phyloP scores from a whole-genome alignment of 2,797 vertebrate genomes.

The Numenius phaeopus region DNA sequence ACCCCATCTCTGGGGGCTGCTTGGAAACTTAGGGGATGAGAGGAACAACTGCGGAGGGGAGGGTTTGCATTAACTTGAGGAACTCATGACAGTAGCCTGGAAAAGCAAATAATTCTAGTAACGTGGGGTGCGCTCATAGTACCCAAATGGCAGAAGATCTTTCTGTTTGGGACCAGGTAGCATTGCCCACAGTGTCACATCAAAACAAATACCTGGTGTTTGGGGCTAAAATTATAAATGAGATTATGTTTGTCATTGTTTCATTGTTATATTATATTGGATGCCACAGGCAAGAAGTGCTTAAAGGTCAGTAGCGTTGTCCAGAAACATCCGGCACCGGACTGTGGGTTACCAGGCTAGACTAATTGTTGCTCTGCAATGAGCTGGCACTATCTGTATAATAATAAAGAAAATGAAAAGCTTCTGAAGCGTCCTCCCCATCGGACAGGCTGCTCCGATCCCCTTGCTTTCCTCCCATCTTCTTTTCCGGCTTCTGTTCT shows the following conservation, averaged over 20 bases:
- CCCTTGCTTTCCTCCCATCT: background rate
- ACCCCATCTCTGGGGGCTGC: background rate
- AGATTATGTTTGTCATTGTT: background rate
- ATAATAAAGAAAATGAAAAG: slow-evolving; percentile 47
- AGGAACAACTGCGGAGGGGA: background rate
- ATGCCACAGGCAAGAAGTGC: background rate
- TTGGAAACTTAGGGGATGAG: background rate
- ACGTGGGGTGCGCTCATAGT: accelerated
- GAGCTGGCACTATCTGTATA: slow-evolving; percentile 17
- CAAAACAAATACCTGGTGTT: background rate
- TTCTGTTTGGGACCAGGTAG: background rate
- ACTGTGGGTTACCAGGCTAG: background rate
- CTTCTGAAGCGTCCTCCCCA: background rate
- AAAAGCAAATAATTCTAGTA: background rate
- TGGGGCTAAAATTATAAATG: background rate
- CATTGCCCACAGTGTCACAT: background rate
- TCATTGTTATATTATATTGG: background rate
- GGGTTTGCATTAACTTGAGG: background rate
- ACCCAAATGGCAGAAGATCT: background rate
- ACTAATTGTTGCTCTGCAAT: slow-evolving; percentile 14
- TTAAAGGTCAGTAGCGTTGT: slow-evolving; percentile 16
- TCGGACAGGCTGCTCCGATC: background rate
- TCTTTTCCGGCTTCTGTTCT: background rate
- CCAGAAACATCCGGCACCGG: background rate
- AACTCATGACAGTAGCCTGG: background rate